Conservation (phyloP, 2,113 vertebrate species). For the Sapayoa aenigma region DNA sequence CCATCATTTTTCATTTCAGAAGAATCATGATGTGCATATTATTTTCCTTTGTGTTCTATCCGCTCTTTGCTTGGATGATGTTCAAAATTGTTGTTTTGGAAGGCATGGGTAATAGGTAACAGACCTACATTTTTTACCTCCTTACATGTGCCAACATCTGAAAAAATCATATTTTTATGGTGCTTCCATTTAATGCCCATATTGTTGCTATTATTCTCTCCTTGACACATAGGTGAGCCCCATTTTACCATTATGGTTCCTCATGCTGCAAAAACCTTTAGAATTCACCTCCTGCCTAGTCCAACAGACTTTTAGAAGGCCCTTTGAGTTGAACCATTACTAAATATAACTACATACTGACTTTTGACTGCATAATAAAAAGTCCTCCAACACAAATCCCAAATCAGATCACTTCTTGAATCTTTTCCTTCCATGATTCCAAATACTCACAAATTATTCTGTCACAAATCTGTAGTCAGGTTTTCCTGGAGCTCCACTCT, state of each 20-base stretch:
- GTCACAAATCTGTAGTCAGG: constrained; percentile 16
- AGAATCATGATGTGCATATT: not conserved
- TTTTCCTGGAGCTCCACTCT: constrained; percentile 37
- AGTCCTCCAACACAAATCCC: not conserved
- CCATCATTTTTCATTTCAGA: not conserved
- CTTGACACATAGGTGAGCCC: not conserved
- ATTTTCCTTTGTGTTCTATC: constrained; percentile 2
- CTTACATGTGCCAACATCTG: not conserved
- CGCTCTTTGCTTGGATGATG: not conserved
- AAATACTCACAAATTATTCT: constrained; percentile 21
- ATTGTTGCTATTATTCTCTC: not conserved
- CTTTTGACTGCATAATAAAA: not conserved
- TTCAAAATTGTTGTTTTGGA: constrained; percentile 6
- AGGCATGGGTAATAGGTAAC: constrained; percentile 21
- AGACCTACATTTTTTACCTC: constrained; percentile 19
- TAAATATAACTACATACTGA: not conserved
- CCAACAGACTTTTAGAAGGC: not conserved
- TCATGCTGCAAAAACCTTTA: not conserved
- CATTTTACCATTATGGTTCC: not conserved
- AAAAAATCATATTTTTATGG: not conserved
- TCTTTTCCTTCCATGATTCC: constrained; percentile 31
- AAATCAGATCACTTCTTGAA: not conserved
- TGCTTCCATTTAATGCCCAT: not conserved
- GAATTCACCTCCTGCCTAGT: not conserved
- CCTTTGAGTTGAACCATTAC: not conserved